Percentiles rank a stretch among this genome's conserved stretches.
phyloP scores from a whole-genome alignment of 2,113 vertebrate species.

The Dicrurus megarhynchus region DNA sequence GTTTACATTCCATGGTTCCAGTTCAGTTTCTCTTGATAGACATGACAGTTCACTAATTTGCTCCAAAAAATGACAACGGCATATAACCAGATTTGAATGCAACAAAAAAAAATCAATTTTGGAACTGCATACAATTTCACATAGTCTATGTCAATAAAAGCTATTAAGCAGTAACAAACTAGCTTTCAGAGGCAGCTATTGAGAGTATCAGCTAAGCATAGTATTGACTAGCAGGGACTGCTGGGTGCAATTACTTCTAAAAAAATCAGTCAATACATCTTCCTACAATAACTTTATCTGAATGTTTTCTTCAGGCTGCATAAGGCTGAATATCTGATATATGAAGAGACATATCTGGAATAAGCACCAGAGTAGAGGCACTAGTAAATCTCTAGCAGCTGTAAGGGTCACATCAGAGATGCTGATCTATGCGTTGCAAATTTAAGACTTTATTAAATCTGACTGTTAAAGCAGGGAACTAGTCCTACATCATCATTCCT shows the following conservation, averaged over 20 bases:
- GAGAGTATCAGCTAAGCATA: neutral
- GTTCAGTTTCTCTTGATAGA: neutral
- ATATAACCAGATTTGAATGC: neutral
- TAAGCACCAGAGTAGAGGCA: neutral
- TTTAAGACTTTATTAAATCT: neutral
- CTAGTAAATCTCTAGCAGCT: neutral
- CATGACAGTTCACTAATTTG: neutral
- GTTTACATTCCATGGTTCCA: neutral
- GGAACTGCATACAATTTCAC: neutral
- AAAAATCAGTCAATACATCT: neutral
- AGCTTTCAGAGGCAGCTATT: neutral
- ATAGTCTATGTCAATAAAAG: neutral
- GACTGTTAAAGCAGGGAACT: neutral
- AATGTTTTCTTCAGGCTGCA: neutral
- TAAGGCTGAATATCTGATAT: neutral
- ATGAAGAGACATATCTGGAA: neutral
- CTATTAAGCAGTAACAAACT: neutral
- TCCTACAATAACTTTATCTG: neutral
- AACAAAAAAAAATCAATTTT: neutral
- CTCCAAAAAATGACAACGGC: neutral
- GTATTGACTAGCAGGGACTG: neutral
- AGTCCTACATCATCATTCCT: neutral
- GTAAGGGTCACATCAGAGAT: neutral
- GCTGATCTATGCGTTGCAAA: neutral
- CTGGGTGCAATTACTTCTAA: neutral